Conservation (phyloP, 2,888 invertebrate genomes). For the Hipparchia sbordonii region DNA sequence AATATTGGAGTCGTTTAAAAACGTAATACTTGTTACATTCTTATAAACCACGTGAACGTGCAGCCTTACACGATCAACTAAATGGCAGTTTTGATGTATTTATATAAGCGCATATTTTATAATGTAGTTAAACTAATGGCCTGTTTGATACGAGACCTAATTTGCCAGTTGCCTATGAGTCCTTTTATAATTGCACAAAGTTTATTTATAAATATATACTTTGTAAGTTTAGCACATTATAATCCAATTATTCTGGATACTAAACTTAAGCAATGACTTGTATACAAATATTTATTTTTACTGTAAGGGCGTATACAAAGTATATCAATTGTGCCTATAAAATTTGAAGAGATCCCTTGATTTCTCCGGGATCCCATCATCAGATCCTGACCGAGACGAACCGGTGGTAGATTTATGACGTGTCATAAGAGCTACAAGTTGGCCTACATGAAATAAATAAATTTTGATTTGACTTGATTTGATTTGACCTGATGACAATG, state of each 20-base stretch:
- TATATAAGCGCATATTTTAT: slow-evolving; percentile 15
- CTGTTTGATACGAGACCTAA: not conserved
- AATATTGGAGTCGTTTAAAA: not conserved
- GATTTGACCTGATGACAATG: too few relatives aligned
- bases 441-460: too few relatives aligned
- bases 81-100: slow-evolving; percentile 18
- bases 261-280: not conserved
- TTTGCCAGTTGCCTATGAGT: not conserved
- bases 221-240: slow-evolving; percentile 5
- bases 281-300: not conserved
- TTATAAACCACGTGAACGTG: not conserved
- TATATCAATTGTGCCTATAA: too few relatives aligned
- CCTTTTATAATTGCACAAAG: not conserved
- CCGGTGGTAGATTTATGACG: too few relatives aligned
- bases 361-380: too few relatives aligned
- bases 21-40: not conserved
- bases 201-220: not conserved
- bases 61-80: slow-evolving; percentile 1
- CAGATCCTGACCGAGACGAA: too few relatives aligned
- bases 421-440: too few relatives aligned
- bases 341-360: too few relatives aligned
- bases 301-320: too few relatives aligned
- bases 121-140: slow-evolving; percentile 15
- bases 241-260: not conserved
- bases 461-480: too few relatives aligned